phyloP scores from a whole-genome alignment of 2,888 invertebrate species.

The Plusia festucae region DNA sequence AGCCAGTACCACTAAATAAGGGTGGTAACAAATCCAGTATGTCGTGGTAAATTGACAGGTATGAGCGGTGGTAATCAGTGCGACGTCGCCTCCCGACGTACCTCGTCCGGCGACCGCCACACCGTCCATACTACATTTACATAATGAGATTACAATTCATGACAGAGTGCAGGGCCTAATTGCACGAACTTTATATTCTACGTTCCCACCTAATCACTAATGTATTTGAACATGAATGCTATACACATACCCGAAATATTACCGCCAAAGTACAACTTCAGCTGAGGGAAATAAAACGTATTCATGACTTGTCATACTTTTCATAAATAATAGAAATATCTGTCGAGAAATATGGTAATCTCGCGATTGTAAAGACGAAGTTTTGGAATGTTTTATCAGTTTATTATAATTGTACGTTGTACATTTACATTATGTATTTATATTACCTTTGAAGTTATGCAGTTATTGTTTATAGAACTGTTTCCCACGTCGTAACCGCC shows the following conservation, averaged over 20 bases:
- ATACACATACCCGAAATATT: conserved; percentile 24
- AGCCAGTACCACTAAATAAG: conserved; percentile 35
- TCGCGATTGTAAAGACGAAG: conserved; percentile 20
- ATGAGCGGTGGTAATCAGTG: conserved; percentile 63
- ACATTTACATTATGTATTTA: conserved; percentile 7
- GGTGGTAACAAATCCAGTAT: conserved; percentile 45
- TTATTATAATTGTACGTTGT: conserved; percentile 7
- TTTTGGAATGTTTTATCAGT: conserved; percentile 17
- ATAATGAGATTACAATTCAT: conserved; percentile 73
- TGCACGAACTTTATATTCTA: conserved; percentile 47
- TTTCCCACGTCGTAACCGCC: conserved; percentile 67
- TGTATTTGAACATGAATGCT: conserved; percentile 37
- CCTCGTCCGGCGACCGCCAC: conserved; percentile 27
- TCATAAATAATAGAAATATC: conserved; percentile 36
- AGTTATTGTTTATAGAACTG: conserved; percentile 52
- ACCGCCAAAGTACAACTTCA: conserved; percentile 22
- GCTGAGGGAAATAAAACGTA: conserved; percentile 28
- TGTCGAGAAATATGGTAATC: conserved; percentile 34
- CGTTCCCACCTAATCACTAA: conserved; percentile 44
- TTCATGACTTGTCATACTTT: conserved; percentile 37
- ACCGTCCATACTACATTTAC: conserved; percentile 59
- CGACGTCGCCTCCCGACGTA: conserved; percentile 30
- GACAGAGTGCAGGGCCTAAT: conserved; percentile 64
- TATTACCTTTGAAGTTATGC: conserved; percentile 14
- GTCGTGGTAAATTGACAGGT: conserved; percentile 59